A percentile compares a stretch with the other conserved stretches of the same genome.
Conservation (phyloP, 2,888 invertebrate genomes). For the Nezara viridula region DNA sequence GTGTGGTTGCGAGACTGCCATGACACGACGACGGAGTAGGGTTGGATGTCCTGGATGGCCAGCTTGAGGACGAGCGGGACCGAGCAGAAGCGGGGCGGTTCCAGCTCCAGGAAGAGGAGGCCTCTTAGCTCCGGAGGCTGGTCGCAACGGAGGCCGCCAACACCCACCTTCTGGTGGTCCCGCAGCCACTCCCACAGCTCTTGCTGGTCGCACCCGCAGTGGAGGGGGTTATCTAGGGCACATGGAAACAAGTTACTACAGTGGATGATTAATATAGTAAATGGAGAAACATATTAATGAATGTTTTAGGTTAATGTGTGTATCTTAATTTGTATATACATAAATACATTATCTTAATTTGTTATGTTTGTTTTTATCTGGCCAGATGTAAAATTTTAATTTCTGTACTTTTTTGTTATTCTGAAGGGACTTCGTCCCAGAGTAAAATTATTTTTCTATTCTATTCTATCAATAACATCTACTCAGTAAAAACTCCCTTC, state of each 20-base stretch:
- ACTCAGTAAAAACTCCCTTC: too few species aligned
- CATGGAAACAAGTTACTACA: background rate
- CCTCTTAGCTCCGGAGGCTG: conserved; percentile 86
- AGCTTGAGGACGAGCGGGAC: conserved; percentile 86
- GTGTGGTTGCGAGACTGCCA: conserved; percentile 93
- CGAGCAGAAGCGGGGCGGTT: conserved; percentile 87
- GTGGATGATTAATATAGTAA: too few species aligned
- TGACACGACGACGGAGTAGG: conserved; percentile 87
- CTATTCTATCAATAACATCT: too few species aligned
- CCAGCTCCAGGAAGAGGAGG: conserved; percentile 80
- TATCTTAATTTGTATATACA: too few species aligned
- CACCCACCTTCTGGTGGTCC: conserved; percentile 82
- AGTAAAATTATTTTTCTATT: too few species aligned
- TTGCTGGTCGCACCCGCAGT: conserved; percentile 91
- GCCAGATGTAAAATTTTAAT: too few species aligned
- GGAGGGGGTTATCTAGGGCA: conserved; percentile 85
- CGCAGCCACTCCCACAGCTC: conserved; percentile 94
- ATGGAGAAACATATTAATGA: too few species aligned
- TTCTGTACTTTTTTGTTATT: too few species aligned
- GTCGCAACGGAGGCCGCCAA: conserved; percentile 78
- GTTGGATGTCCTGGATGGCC: conserved; percentile 89
- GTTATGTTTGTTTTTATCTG: too few species aligned
- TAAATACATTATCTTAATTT: too few species aligned
- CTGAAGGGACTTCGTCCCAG: too few species aligned
- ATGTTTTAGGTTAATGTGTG: too few species aligned